Evolutionary conservation across 2,113 vertebrate genomes (phyloP), one percentile per base, ranked within the genome.

Genomic region (Pseudonaja textilis): DNA sequence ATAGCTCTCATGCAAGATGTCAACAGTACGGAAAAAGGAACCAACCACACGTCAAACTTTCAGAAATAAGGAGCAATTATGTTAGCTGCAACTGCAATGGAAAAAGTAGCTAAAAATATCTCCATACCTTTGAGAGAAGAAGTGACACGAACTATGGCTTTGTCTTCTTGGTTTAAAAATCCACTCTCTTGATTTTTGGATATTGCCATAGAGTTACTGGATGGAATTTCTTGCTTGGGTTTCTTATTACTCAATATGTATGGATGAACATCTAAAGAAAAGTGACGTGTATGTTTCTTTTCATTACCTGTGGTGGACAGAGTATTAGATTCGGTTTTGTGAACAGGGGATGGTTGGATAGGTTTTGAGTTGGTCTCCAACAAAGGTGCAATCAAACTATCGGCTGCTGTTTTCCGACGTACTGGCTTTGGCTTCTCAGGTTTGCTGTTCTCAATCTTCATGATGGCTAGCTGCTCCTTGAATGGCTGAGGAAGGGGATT

Each of bases 401-500:
- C 99, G 0, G 98, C 97, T 39, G 98, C 98, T 0, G 98, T 98
- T 97, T 99, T 99, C 74, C 99, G 97, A 92, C 99, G 97, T 90
- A 99, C 94, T 0, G 98, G 99, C 96, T 99, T 99, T 54, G 98
- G 98, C 95, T 99, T 99, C 14, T 99, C 99, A 0, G 98, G 96
- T 96, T 99, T 99, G 90, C 97, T 98, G 95, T 98, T 99, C 95
- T 99, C 99, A 94, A 99, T 95, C 39, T 99, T 99, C 94, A 98
- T 98, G 96, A 98, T 94, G 47, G 98, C 98, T 52, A 98, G 97
- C 18, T 98, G 99, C 95, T 99, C 99, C 98, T 99, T 99, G 96
- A 99, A 99, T 5, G 99, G 97, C 96, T 99, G 99, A n/a, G 99
- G 99, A 94, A 99, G 98, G 85, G 99, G 98, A 96, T 99, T 99